These are phyloP conservation scores for Hyperoplus immaculatus DNA, from an alignment of 2,797 vertebrate species.

Conservation along the genomic window DNA sequence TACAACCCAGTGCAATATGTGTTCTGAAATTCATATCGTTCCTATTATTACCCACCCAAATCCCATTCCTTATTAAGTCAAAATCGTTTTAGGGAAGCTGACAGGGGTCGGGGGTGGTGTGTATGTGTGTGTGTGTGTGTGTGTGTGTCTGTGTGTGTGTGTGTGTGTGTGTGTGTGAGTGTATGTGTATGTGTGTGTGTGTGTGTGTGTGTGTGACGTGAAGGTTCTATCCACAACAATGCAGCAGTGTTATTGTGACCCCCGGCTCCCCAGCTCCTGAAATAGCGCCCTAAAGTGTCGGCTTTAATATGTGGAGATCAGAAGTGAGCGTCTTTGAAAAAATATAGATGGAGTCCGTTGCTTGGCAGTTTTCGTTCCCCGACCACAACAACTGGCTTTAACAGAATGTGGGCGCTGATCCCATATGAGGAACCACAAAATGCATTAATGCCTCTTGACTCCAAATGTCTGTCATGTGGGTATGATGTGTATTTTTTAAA, in stretches of 20 bases:
- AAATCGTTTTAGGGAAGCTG: slow-evolving; percentile 67
- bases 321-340: slow-evolving; percentile 61
- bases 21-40: slow-evolving; percentile 71
- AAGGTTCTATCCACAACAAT: slow-evolving; percentile 64
- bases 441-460: slow-evolving; percentile 31
- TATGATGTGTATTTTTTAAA: slow-evolving; percentile 15
- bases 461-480: slow-evolving; percentile 31
- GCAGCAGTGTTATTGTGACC: slow-evolving; percentile 67
- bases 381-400: slow-evolving; percentile 64
- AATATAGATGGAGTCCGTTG: slow-evolving; percentile 42
- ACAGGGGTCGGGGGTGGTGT: slow-evolving; percentile 43
- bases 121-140: too few relatives aligned
- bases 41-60: slow-evolving; percentile 72
- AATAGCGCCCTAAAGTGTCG: slow-evolving; percentile 68
- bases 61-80: slow-evolving; percentile 67
- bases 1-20: slow-evolving; percentile 48
- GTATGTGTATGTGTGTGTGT: too few relatives aligned
- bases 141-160: too few relatives aligned
- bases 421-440: slow-evolving; percentile 47
- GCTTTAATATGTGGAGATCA: slow-evolving; percentile 69
- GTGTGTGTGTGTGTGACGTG: slow-evolving; percentile 73
- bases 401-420: slow-evolving; percentile 47
- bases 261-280: slow-evolving; percentile 52
- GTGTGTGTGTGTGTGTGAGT: too few relatives aligned
- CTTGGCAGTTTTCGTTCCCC: slow-evolving; percentile 29